phyloP scores from a whole-genome alignment of 2,888 invertebrate species.

The Ophion ellenae region DNA sequence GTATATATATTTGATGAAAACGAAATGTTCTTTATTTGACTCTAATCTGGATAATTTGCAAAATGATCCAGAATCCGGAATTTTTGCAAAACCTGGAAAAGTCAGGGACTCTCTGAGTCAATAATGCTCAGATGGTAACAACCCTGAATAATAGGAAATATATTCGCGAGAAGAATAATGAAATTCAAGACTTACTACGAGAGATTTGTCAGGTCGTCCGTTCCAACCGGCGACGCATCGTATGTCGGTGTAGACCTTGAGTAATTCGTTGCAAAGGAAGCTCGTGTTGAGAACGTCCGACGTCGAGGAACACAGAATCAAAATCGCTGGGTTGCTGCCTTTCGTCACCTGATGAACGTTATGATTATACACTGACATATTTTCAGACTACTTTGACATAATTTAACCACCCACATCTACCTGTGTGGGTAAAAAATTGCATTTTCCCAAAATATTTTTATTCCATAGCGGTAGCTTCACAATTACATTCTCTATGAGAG shows the following conservation, averaged over 20 bases:
- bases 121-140: too few species aligned
- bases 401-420: background rate
- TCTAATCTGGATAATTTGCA: too few species aligned
- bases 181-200: conserved; percentile 74
- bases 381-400: background rate
- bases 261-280: conserved; percentile 68
- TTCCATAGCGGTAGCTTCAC: too few species aligned
- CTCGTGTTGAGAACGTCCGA: conserved; percentile 73
- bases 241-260: conserved; percentile 69
- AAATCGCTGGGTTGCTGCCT: conserved; percentile 86
- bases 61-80: too few species aligned
- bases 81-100: too few species aligned
- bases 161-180: background rate
- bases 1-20: too few species aligned
- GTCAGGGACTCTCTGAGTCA: too few species aligned
- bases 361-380: background rate
- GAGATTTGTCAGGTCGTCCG: conserved; percentile 74
- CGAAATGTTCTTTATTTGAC: too few species aligned
- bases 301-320: conserved; percentile 87
- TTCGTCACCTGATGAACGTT: conserved; percentile 65
- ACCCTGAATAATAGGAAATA: background rate
- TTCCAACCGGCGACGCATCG: conserved; percentile 75
- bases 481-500: too few species aligned
- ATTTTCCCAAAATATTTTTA: too few species aligned
- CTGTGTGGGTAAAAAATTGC: too few species aligned